Conservation (phyloP, 2,797 vertebrate genomes). For the Antennarius maculatus region DNA sequence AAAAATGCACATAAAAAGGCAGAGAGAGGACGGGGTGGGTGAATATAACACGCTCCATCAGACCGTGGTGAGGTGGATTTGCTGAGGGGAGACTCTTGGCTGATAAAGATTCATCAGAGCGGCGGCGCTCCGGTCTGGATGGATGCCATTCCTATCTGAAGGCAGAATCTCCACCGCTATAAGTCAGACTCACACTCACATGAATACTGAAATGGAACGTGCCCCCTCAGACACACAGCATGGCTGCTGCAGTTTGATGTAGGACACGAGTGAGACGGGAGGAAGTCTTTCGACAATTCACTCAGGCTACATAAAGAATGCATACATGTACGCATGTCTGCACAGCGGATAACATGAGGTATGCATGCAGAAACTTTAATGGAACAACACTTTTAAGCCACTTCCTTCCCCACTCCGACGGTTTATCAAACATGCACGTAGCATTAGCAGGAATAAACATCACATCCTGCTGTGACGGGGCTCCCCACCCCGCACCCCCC, state of each 20-base stretch:
- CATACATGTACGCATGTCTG: not conserved
- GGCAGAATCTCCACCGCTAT: conserved; percentile 39
- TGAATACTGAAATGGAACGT: conserved; percentile 52
- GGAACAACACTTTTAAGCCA: conserved; percentile 28
- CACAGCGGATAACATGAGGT: not conserved
- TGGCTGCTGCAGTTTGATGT: conserved; percentile 40
- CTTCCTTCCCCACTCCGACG: not conserved
- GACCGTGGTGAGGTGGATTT: conserved; percentile 36
- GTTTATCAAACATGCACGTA: conserved; percentile 30
- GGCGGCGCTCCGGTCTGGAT: conserved; percentile 47
- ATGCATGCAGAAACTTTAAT: conserved; percentile 22
- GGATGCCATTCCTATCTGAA: conserved; percentile 65
- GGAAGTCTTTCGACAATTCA: conserved; percentile 7
- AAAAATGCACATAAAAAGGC: not conserved
- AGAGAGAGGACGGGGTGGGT: conserved; percentile 15
- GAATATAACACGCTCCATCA: conserved; percentile 39
- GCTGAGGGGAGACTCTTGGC: conserved; percentile 62
- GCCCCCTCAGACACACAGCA: conserved; percentile 42
- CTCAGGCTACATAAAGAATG: conserved; percentile 21
- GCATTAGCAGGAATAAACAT: conserved; percentile 2
- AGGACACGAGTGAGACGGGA: conserved; percentile 27
- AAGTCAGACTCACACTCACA: conserved; percentile 52
- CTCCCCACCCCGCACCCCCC: conserved; percentile 17
- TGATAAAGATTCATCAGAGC: conserved; percentile 66
- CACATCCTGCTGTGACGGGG: conserved; percentile 31